Base-by-base conservation (phyloP, 2,797 vertebrate species). In the Enteromius anoplus region DNA sequence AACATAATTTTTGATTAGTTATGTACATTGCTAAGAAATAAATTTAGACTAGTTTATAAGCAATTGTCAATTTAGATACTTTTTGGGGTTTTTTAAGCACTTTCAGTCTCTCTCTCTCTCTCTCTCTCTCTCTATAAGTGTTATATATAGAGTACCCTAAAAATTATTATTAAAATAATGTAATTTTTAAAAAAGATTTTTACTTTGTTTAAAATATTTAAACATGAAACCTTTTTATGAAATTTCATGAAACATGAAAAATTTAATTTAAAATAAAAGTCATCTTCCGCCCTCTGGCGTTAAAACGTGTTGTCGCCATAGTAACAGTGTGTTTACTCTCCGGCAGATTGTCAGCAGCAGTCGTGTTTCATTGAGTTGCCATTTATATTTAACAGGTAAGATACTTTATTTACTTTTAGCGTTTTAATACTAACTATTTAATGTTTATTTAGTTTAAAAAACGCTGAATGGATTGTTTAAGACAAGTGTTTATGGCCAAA, bases 321-420 rank as follows among this genome's bases (percentile, higher is more conserved):
- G 91, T 65, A 89, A 93, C 92, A 21, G 0, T 88, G 84, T 92
- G 90, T 92, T 92, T 88, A 66, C 80, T 4, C 1, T 3, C 21
- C 6, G 29, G 45, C 9, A 14, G n/a, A 29, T 29, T n/a, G 15
- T 45, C 17, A 3, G 26, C 17, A 3, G 26, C 10, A 15, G 40
- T 26, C 19, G 9, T n/a, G 29, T 77, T 85, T 75, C 8, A 34
- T 11, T 5, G 21, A 47, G 42, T 71, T 65, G 8, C 85, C 88
- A 64, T 8, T 83, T 7, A 81, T 4, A n/a, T 66, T 47, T 11
- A 2, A 55, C 14, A 66, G 78, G 83, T 84, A 75, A 69, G 26
- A 34, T 17, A 8, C 26, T 32, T 65, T 4, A 78, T 47, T n/a
- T n/a, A 65, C 7, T 5, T 37, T 47, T 58, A 58, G 17, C 12